A percentile compares a stretch with the other conserved stretches of the same genome.
phyloP scores from a whole-genome alignment of 2,113 vertebrate genomes.

The Clarias magur region DNA sequence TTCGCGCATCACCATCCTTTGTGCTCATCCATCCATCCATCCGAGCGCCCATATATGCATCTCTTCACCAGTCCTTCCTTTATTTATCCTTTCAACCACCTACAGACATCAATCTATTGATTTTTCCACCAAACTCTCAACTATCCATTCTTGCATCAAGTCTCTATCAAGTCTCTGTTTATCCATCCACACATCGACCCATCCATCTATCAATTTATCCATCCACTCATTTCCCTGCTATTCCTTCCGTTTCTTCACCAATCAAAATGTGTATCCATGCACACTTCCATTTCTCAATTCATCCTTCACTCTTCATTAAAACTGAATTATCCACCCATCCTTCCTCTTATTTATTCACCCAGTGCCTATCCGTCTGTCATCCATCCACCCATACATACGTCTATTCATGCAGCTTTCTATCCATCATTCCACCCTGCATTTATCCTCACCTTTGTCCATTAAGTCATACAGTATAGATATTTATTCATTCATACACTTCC shows the following conservation, averaged over 20 bases:
- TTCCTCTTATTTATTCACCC: too few species aligned
- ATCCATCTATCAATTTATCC: not conserved
- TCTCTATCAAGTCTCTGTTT: not conserved
- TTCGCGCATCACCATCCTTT: not conserved
- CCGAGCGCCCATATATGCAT: not conserved
- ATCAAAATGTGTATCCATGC: not conserved
- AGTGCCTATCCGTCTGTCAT: not conserved
- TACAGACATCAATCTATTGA: not conserved
- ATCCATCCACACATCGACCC: conserved; percentile 9
- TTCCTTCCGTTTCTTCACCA: not conserved
- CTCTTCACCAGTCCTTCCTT: not conserved
- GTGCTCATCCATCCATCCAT: not conserved
- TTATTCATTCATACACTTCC: not conserved
- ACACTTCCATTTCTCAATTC: not conserved
- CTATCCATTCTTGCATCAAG: not conserved
- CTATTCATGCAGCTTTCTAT: not conserved
- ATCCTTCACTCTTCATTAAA: not conserved
- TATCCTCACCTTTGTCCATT: not conserved
- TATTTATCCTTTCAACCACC: not conserved
- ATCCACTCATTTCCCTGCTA: not conserved
- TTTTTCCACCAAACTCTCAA: not conserved
- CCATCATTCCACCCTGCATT: not conserved
- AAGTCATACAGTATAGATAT: not conserved
- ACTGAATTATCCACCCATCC: not conserved
- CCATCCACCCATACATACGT: not conserved